Conservation (phyloP, 2,113 vertebrate genomes). For the Gadus chalcogrammus region DNA sequence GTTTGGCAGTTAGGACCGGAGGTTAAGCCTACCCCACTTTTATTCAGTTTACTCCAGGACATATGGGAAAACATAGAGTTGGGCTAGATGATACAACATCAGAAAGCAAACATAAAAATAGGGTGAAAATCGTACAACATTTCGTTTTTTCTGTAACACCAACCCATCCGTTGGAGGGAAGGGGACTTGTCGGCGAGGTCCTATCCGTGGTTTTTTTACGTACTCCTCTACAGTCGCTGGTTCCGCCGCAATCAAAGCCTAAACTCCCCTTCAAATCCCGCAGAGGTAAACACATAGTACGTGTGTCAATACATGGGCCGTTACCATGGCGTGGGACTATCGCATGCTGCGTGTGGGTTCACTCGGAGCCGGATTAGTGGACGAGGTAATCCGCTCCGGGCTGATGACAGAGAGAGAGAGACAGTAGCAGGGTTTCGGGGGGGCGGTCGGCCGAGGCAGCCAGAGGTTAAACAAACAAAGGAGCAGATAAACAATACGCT, state of each 20-base stretch:
- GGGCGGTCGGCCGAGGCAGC: slow-evolving; percentile 17
- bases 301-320: slow-evolving; percentile 48
- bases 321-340: slow-evolving; percentile 26
- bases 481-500: slow-evolving; percentile 1
- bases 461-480: slow-evolving; percentile 56
- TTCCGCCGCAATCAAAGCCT: slow-evolving; percentile 63
- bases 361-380: slow-evolving; percentile 60
- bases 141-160: background rate
- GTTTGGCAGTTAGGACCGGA: too few species aligned
- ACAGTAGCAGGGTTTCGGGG: slow-evolving; percentile 2
- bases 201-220: slow-evolving; percentile 30
- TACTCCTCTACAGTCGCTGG: slow-evolving; percentile 43
- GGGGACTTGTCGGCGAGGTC: slow-evolving; percentile 27
- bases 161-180: slow-evolving; percentile 19
- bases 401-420: slow-evolving; percentile 27
- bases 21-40: too few species aligned
- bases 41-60: too few species aligned
- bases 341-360: slow-evolving; percentile 38
- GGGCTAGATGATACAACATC: background rate
- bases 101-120: background rate
- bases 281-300: slow-evolving; percentile 49
- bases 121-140: background rate
- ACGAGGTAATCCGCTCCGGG: slow-evolving; percentile 60
- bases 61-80: too few species aligned
- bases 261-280: slow-evolving; percentile 37